Conservation (phyloP, 1,140 invertebrate genomes). For the Drosophila persimilis region DNA sequence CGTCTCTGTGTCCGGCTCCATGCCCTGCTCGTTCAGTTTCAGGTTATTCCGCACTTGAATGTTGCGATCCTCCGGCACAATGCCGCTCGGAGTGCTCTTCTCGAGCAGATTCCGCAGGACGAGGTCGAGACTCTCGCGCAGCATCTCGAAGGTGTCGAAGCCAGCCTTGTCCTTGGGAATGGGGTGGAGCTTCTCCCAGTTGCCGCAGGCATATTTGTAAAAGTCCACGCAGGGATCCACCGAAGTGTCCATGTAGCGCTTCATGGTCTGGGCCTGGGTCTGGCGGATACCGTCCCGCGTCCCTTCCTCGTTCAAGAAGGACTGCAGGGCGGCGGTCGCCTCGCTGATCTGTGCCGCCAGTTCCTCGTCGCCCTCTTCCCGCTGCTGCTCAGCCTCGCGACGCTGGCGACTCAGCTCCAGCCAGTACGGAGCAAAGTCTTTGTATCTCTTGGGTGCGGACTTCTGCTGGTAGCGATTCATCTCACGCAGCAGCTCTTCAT, state of each 20-base stretch:
- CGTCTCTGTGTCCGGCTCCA: conserved; percentile 42
- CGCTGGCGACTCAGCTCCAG: conserved; percentile 25
- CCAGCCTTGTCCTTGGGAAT: conserved; percentile 93
- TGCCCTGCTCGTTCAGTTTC: conserved; percentile 53
- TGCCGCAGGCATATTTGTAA: conserved; percentile 95
- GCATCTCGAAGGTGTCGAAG: conserved; percentile 92
- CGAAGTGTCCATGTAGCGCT: conserved; percentile 89
- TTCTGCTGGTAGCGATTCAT: conserved; percentile 30
- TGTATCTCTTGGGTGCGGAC: conserved; percentile 14
- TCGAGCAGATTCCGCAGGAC: conserved; percentile 88
- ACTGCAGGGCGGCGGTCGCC: conserved; percentile 63
- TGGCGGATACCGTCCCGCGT: conserved; percentile 83
- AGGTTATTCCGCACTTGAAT: conserved; percentile 45
- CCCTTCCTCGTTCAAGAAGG: conserved; percentile 85
- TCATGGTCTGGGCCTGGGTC: conserved; percentile 87
- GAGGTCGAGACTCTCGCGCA: conserved; percentile 89
- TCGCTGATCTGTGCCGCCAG: conserved; percentile 24
- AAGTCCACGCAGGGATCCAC: conserved; percentile 95
- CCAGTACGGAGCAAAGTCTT: conserved; percentile 40
- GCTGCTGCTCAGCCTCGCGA: conserved; percentile 45
- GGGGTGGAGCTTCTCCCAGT: conserved; percentile 92
- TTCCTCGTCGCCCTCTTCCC: not conserved
- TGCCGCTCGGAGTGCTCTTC: conserved; percentile 52
- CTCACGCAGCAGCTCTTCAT: conserved; percentile 3
- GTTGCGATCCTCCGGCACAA: conserved; percentile 31